Conservation (phyloP, 2,797 vertebrate genomes). For the Loris lydekkerianus region DNA sequence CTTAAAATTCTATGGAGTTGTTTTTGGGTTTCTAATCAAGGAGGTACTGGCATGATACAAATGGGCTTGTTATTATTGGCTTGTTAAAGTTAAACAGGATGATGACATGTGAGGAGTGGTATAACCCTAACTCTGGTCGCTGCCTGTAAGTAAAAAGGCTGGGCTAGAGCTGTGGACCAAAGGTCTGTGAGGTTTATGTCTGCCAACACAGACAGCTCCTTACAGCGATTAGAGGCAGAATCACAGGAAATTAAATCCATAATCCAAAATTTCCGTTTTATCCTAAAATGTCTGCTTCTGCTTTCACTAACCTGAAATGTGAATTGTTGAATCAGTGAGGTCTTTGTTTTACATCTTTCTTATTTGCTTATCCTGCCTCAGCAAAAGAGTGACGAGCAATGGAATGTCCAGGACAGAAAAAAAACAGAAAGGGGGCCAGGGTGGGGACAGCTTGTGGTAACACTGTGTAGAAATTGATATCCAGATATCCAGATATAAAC, state of each 20-base stretch:
- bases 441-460: background rate
- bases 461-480: background rate
- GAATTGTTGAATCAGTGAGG: background rate
- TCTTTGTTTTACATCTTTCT: background rate
- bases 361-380: background rate
- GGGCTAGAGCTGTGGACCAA: background rate
- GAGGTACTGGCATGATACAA: background rate
- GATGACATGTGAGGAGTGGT: background rate
- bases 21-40: constrained; percentile 47
- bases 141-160: background rate
- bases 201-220: background rate
- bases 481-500: background rate
- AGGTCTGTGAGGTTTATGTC: background rate
- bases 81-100: constrained; percentile 49
- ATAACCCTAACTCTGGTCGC: background rate
- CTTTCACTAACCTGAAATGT: background rate
- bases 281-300: background rate
- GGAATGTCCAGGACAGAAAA: background rate
- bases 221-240: background rate
- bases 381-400: background rate
- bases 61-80: background rate
- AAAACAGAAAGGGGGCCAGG: background rate
- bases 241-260: background rate
- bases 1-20: background rate
- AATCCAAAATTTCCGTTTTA: constrained; percentile 15